These are phyloP conservation scores for Tinea trinotella DNA, from an alignment of 2,888 invertebrate species.

Conservation along the genomic window DNA sequence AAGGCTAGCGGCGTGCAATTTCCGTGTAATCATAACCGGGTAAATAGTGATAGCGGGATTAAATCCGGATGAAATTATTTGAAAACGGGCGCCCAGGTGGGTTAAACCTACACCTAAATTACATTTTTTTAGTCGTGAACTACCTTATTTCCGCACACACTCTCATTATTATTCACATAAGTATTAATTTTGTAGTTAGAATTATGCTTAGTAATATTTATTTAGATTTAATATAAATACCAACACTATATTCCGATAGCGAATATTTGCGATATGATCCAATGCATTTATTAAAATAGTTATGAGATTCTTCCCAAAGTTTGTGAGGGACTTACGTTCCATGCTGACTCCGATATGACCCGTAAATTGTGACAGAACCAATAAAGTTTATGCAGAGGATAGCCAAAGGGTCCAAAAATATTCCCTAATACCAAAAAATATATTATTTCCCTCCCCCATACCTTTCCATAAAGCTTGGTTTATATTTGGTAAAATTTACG, in stretches of 20 bases:
- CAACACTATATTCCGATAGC: not conserved
- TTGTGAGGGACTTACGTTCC: not conserved
- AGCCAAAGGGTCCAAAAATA: conserved; percentile 3
- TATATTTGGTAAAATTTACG: not conserved
- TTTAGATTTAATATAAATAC: no score
- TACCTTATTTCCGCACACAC: not conserved
- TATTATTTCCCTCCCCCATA: not conserved
- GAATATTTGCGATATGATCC: not conserved
- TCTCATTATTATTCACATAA: not conserved
- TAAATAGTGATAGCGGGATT: conserved; percentile 38
- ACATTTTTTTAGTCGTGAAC: not conserved
- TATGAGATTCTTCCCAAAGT: not conserved
- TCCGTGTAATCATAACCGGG: conserved; percentile 32
- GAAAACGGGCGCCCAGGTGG: not conserved
- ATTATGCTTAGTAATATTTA: not conserved
- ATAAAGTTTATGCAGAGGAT: conserved; percentile 7
- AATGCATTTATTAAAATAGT: conserved; percentile 9
- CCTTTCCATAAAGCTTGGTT: not conserved
- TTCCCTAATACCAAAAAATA: conserved; percentile 9
- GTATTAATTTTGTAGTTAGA: not conserved
- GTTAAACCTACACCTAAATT: conserved; percentile 4
- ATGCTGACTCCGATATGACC: conserved; percentile 4
- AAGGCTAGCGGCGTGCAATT: conserved; percentile 15
- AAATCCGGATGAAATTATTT: conserved; percentile 34
- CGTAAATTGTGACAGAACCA: conserved; percentile 4